Base-by-base conservation (phyloP, 2,797 vertebrate genomes). In the Bucorvus abyssinicus region DNA sequence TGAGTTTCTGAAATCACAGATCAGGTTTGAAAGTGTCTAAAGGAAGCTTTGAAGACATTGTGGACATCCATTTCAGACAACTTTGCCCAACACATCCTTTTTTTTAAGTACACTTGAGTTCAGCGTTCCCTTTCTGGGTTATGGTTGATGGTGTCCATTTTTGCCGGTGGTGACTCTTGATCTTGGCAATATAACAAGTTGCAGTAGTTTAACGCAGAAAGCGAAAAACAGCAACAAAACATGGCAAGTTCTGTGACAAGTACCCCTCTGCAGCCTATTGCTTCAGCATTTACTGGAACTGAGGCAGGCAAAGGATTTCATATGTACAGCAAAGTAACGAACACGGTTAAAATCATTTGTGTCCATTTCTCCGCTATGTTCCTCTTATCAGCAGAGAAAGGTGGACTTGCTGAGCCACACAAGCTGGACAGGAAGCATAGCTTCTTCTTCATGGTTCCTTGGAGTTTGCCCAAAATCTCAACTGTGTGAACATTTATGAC, bases 351-450 rank as follows among this genome's bases (percentile, higher is more conserved):
- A 88, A 44, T 32, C 32, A 52, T 47, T 27, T 45, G 14, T 52
- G 19, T 57, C 27, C 23, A 2, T 65, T 73, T 88, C 34, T 80
- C 36, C 29, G 10, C 17, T 6, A 1, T 12, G 8, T 22, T 88
- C 3, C 21, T 16, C 3, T 63, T 27, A 22, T 3, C 45, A 42
- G 9, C 11, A 44, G 38, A 22, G 6, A 73, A 74, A 69, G 6
- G 3, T 10, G 10, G 30, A 65, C 19, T 45, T 50, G 6, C 3
- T 75, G 32, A 67, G 59, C 26, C 21, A 14, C 0, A 0, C 26
- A 17, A 27, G 10, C 24, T 38, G 29, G 18, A 7, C 14, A 53
- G 55, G 7, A 61, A 70, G 14, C 12, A 52, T 3, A 64, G 3
- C 14, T 86, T 32, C 38, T 68, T 8, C 8, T 86, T 71, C 57